phyloP scores from a whole-genome alignment of 2,797 vertebrate genomes.

The Limnodromus scolopaceus region DNA sequence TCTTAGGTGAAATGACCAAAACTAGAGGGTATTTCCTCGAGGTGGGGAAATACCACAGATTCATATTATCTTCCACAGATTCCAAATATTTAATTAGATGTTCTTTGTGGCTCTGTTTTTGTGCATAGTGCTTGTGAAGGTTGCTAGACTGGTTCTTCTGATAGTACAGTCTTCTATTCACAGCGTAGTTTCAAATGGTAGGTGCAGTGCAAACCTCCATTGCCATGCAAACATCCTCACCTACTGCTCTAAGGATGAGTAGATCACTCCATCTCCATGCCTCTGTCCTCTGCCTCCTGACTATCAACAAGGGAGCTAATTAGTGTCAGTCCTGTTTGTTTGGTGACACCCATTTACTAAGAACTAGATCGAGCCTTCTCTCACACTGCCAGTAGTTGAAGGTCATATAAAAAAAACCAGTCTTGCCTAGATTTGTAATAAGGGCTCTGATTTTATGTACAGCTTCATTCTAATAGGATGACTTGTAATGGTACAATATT shows the following conservation, averaged over 20 bases:
- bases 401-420: constrained; percentile 14
- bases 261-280: background rate
- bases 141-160: background rate
- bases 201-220: background rate
- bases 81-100: background rate
- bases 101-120: background rate
- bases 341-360: constrained; percentile 35
- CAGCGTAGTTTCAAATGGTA: background rate
- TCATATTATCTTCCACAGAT: background rate
- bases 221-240: background rate
- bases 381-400: background rate
- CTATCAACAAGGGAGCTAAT: constrained; percentile 47
- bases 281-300: background rate
- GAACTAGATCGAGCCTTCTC: constrained; percentile 9
- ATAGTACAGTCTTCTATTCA: background rate
- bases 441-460: background rate
- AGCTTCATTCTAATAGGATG: background rate
- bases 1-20: background rate
- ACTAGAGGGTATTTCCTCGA: background rate
- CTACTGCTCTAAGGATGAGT: background rate
- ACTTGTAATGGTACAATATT: background rate
- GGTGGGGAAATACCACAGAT: background rate
- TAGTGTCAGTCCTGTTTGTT: constrained; percentile 51
- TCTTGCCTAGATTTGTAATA: constrained; percentile 5
- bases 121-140: background rate